phyloP scores from a whole-genome alignment of 2,113 vertebrate species.

The Balaeniceps rex region DNA sequence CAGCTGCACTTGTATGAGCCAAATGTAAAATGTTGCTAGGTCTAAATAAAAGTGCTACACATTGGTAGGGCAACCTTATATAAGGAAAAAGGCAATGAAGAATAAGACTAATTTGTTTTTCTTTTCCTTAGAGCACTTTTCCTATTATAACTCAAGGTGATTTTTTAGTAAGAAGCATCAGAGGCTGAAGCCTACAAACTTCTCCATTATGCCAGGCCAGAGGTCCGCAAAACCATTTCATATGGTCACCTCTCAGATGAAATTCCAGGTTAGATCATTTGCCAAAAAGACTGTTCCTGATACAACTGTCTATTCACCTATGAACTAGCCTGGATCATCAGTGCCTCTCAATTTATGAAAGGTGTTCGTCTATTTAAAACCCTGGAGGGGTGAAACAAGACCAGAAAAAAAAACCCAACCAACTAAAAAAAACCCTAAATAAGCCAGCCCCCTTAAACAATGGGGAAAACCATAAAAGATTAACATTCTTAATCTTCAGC shows the following conservation, averaged over 20 bases:
- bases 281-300: background rate
- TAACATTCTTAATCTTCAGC: background rate
- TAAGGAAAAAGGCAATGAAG: background rate
- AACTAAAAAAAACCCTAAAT: background rate
- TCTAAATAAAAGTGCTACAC: background rate
- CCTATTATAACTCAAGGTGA: background rate
- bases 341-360: background rate
- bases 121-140: background rate
- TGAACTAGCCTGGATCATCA: background rate
- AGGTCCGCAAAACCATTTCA: background rate
- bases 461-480: background rate
- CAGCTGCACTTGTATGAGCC: background rate
- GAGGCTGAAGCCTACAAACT: background rate
- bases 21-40: background rate
- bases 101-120: background rate
- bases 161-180: background rate
- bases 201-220: background rate
- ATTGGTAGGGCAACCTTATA: background rate
- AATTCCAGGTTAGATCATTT: background rate
- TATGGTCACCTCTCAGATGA: background rate
- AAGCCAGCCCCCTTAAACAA: background rate
- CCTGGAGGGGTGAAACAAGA: background rate
- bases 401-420: background rate
- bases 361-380: background rate
- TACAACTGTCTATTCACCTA: background rate